Evolutionary conservation across 2,797 vertebrate genomes (phyloP).

Genomic region (Natrix natrix): DNA sequence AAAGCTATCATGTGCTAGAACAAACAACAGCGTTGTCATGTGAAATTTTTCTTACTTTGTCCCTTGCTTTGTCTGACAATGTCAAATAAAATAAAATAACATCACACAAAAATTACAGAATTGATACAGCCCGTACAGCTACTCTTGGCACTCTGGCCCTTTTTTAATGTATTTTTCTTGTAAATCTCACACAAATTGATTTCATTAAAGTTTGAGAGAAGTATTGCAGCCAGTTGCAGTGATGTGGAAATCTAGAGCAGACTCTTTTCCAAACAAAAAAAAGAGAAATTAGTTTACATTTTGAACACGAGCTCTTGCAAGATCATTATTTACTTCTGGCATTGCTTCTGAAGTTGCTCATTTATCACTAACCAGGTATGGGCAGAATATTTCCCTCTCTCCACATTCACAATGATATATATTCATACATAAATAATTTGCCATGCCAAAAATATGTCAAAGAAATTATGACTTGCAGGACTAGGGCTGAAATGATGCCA

Average conservation of each 20-base stretch:
- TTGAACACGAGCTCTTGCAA: constrained; percentile 4
- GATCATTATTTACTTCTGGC: constrained; percentile 45
- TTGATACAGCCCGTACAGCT: not conserved
- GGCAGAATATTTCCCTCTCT: constrained; percentile 43
- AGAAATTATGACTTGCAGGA: constrained; percentile 73
- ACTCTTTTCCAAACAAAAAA: constrained; percentile 33
- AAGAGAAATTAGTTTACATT: constrained; percentile 47
- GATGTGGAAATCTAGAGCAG: constrained; percentile 41
- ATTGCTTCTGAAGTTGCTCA: constrained; percentile 50
- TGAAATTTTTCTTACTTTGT: constrained; percentile 21
- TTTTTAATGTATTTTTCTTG: constrained; percentile 27
- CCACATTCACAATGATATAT: constrained; percentile 62
- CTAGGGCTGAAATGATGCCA: constrained; percentile 71
- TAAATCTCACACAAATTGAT: constrained; percentile 45
- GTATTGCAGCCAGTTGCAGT: constrained; percentile 31
- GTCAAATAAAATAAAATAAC: not conserved
- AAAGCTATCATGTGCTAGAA: not conserved
- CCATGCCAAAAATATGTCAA: constrained; percentile 61
- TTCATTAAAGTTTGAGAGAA: constrained; percentile 34
- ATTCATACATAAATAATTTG: constrained; percentile 66
- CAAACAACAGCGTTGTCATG: not conserved
- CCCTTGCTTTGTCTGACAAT: not conserved
- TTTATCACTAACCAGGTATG: constrained; percentile 60
- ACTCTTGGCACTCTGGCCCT: not conserved
- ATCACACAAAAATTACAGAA: not conserved